Base-by-base conservation (phyloP, 2,888 invertebrate species). In the Eupithecia subfuscata region DNA sequence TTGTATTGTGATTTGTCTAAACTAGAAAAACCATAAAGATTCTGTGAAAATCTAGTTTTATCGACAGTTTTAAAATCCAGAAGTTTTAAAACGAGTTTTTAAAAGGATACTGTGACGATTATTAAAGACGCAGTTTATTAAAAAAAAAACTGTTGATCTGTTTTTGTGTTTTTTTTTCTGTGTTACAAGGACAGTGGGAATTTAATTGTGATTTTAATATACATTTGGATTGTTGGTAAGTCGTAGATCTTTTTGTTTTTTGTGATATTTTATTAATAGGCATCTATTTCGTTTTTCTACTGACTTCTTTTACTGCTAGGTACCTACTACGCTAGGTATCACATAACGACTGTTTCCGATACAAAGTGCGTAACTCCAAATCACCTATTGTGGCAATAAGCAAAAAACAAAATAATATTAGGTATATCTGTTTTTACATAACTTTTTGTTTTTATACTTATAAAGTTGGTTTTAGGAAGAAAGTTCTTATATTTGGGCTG, bases 151-250 rank as follows among this genome's bases (percentile, higher is more conserved):
- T 14, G 25, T 25, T 0, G 60, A 60, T 22, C 25, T 69, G 22
- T 70, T 76, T 71, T 70, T 37, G 43, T 60, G 56, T 4, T 25
- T 67, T 11, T 43, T 48, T 73, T 67, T 67, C 34, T 68, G 18
- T 43, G 43, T 16, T 43, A n/a, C 68, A 64, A 71, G 37, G 45
- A 74, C 63, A 77, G 74, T 77, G 74, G 34, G 52, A 69, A 69
- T 65, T 67, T 74, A 70, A 77, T 77, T 72, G 74, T 64, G 71
- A 70, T 77, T 77, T 77, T 67, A 74, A 72, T 72, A 40, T 9
- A 72, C 45, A 22, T 37, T 70, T 71, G 43, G n/a, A 45, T 63
- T 45, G 34, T 45, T 60, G 74, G 77, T 77, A 43, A 74, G 76
- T 72, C 48, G 18, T 43, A 8, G n/a, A 48, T 69, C 7, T 16